Conservation (phyloP, 2,113 vertebrate genomes). For the Hypomesus transpacificus region DNA sequence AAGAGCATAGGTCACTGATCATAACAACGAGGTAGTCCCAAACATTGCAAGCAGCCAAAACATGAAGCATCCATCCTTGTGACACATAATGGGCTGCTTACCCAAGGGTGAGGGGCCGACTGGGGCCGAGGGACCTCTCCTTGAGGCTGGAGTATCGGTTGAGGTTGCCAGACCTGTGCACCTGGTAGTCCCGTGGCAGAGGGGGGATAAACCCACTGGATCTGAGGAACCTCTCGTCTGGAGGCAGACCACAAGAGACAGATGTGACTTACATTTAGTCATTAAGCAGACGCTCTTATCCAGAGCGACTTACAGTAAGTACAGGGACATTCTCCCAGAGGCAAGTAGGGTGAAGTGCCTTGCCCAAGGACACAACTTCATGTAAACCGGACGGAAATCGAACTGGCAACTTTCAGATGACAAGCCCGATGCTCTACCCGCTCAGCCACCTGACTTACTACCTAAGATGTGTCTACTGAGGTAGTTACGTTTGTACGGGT, state of each 20-base stretch:
- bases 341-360: no score
- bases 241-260: constrained; percentile 8
- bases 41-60: no score
- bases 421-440: no score
- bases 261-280: not conserved
- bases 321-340: no score
- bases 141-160: constrained; percentile 49
- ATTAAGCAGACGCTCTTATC: no score
- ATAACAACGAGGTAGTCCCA: no score
- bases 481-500: not conserved
- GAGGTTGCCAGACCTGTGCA: constrained; percentile 47
- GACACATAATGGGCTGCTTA: constrained; percentile 52
- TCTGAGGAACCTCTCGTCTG: constrained; percentile 44
- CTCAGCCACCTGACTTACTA: not conserved
- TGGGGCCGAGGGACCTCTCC: constrained; percentile 45
- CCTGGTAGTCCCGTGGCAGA: constrained; percentile 47
- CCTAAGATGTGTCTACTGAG: not conserved
- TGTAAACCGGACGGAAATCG: no score
- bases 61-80: no score
- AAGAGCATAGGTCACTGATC: no score
- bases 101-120: constrained; percentile 56
- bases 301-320: no score
- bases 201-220: constrained; percentile 52
- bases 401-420: no score
- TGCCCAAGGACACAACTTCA: no score